A percentile compares a stretch with the other conserved stretches of the same genome.
phyloP scores from a whole-genome alignment of 2,888 invertebrate genomes.

The Chrysolina americana region DNA sequence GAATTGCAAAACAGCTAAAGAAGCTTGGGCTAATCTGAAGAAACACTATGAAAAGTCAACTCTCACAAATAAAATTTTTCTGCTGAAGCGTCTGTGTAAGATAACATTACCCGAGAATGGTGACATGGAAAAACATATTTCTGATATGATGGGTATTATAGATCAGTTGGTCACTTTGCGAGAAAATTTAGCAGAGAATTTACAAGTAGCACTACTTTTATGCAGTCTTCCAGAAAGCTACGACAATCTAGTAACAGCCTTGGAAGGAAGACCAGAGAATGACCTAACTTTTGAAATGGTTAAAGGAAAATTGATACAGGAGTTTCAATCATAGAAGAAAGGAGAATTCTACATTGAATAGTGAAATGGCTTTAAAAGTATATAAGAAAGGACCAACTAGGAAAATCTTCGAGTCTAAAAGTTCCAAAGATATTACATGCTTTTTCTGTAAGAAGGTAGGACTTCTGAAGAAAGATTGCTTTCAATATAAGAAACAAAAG shows the following conservation, averaged over 20 bases:
- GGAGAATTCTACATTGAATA: too few species aligned
- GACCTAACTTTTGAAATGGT: neutral
- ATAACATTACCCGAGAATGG: neutral
- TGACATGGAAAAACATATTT: neutral
- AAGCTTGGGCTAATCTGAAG: neutral
- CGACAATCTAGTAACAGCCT: neutral
- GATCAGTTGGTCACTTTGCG: slow-evolving; percentile 20
- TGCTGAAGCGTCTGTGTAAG: neutral
- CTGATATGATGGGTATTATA: neutral
- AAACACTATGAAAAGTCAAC: neutral
- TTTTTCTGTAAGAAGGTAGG: neutral
- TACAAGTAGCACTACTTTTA: too few species aligned
- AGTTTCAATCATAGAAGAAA: neutral
- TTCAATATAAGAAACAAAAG: too few species aligned
- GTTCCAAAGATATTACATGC: neutral
- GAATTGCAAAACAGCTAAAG: neutral
- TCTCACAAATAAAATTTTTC: neutral
- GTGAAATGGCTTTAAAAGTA: slow-evolving; percentile 1
- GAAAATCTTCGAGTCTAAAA: neutral
- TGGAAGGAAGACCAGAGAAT: neutral
- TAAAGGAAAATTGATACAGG: slow-evolving; percentile 2
- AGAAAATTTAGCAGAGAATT: slow-evolving; percentile 27
- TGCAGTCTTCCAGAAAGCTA: neutral
- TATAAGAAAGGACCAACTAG: neutral
- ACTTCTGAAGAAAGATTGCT: too few species aligned